Base-by-base conservation (phyloP, 2,888 invertebrate species). In the Hoplodrina blanda region DNA sequence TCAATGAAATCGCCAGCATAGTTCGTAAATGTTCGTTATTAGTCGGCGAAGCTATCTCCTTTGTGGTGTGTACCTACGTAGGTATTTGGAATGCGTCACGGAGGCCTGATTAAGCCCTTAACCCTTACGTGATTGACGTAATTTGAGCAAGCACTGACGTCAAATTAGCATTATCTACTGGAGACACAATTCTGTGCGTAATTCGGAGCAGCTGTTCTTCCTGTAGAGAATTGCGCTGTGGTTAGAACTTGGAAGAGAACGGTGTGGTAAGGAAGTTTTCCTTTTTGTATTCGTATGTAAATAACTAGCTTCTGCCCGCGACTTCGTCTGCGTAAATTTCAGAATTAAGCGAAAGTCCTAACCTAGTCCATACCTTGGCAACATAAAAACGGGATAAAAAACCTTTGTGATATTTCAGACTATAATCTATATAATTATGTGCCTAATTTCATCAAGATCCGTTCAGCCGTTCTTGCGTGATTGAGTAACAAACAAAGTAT, bases 41-140 rank as follows among this genome's bases (percentile, higher is more conserved):
- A 65, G n/a, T 37, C 15, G 20, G 50, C 56, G 46, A 10, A 11
- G 17, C 33, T 53, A 44, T 13, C 53, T 74, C 67, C 30, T 64
- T 75, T 61, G 54, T 41, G n/a, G 20, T 50, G 37, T 59, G 30
- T 63, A 62, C 62, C 44, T 64, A 52, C 52, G 30, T 62, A 60
- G 69, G 19, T 72, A 77, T 77, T 79, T 61, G 63, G 76, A 65
- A 77, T 76, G 76, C 74, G 73, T 84, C 74, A 82, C 61, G 68
- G 44, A 61, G 54, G 33, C 25, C 61, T 82, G 76, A 82, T 84
- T 80, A 84, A 71, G 69, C 79, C 74, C 73, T 69, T 63, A 69
- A 78, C 73, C 78, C 70, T 73, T 66, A 84, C 69, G 82, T 83
- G 80, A 84, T 81, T 82, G 82, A 84, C 84, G 80, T 80, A 82